phyloP scores from a whole-genome alignment of 2,113 vertebrate genomes.

The Empidonax alnorum region DNA sequence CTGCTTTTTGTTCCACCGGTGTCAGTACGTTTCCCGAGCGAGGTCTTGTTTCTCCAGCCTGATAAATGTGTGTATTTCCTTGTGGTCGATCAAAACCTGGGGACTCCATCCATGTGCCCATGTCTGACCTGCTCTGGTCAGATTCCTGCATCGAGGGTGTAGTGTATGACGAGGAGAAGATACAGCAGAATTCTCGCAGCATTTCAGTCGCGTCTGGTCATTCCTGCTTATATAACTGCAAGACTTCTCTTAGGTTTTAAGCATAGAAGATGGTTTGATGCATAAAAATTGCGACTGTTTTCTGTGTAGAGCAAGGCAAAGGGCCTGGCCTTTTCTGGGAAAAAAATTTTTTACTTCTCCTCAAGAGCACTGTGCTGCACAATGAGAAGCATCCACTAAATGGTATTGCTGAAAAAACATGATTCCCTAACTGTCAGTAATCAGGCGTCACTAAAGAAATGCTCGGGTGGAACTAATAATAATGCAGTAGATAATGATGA shows the following conservation, averaged over 20 bases:
- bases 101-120: not conserved
- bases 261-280: not conserved
- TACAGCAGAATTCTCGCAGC: not conserved
- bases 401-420: not conserved
- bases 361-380: fast-evolving
- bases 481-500: not conserved
- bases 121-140: not conserved
- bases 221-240: not conserved
- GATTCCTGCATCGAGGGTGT: not conserved
- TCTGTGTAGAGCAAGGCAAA: not conserved
- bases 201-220: not conserved
- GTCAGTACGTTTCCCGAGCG: not conserved
- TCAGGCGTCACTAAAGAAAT: not conserved
- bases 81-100: not conserved
- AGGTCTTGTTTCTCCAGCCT: conserved; percentile 10
- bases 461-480: not conserved
- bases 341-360: not conserved
- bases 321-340: not conserved
- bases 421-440: not conserved
- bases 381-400: not conserved
- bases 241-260: not conserved
- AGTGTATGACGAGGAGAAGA: not conserved
- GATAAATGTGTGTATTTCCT: not conserved
- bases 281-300: not conserved
- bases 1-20: conserved; percentile 40